Base-by-base conservation (phyloP, 2,113 vertebrate genomes). In the Fregata magnificens region DNA sequence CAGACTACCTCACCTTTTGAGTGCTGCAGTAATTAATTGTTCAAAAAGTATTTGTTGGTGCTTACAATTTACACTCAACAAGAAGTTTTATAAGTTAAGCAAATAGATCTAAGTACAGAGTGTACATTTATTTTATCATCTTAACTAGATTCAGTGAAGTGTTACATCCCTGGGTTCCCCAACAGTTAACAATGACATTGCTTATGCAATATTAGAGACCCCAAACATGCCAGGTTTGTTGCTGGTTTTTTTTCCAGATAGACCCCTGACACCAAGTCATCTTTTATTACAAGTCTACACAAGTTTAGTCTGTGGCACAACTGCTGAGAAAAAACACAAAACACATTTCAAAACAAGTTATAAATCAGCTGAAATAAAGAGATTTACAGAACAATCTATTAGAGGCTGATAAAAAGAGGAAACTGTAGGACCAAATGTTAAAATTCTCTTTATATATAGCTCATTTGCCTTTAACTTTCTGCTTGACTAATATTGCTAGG, bases 401-500 rank as follows among this genome's bases (percentile, higher is more conserved):
- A 58, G 26, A 83, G 2, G 20, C 4, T 8, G 9, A 56, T 78
- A 56, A 40, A 67, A 29, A 38, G 6, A 49, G 13, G 10, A 84
- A 95, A 38, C 11, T 10, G 0, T 13, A 84, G 38, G 34, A 63
- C 16, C 4, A 85, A 44, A 56, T 14, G 11, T 11, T 25, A 53
- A 5, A 79, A 70, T 59, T 59, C 6, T 70, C 15, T 47, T 72
- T 47, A 76, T 47, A 12, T 11, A 10, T 18, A 74, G 36, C 38
- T 96, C 16, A 36, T 67, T 95, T 90, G 91, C 22, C n/a, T 84
- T 94, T 80, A 62, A 82, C 45, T 85, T 61, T 5, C 34, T 77
- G 32, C 34, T 86, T 86, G 67, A 70, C 91, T 88, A 94, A 92
- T 95, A 91, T 56, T 36, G 10, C 45, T 34, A 87, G 52, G 56